Percentiles rank a stretch among this genome's conserved stretches.
These are phyloP conservation scores for Thera britannica DNA, from an alignment of 2,888 invertebrate species.

Conservation along the genomic window DNA sequence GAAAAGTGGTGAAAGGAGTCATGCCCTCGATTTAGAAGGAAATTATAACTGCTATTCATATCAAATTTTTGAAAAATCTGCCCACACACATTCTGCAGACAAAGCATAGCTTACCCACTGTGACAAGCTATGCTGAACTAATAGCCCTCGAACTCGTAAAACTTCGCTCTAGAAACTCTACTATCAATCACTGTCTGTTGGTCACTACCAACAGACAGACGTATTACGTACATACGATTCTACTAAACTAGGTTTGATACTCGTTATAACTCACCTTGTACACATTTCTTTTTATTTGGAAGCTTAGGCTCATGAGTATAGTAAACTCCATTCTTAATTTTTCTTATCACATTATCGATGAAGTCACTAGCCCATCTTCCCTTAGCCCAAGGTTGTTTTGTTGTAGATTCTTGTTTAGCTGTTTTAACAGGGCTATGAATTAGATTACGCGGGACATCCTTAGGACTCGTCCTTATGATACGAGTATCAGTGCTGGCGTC, in stretches of 20 bases:
- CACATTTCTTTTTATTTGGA: conserved; percentile 18
- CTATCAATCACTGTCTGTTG: too few species aligned
- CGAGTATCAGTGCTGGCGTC: conserved; percentile 39
- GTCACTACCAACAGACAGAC: too few species aligned
- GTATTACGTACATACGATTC: too few species aligned
- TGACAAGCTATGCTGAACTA: too few species aligned
- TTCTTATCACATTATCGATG: conserved; percentile 72
- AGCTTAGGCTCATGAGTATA: conserved; percentile 56
- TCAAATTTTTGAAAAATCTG: too few species aligned
- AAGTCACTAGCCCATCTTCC: conserved; percentile 70
- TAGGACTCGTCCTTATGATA: conserved; percentile 1
- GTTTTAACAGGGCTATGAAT: conserved; percentile 10
- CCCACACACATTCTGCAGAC: too few species aligned
- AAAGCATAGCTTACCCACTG: too few species aligned
- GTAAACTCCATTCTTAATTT: conserved; percentile 68
- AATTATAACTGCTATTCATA: too few species aligned
- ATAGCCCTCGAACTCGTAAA: too few species aligned
- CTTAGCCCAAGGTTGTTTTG: conserved; percentile 58
- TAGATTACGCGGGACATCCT: conserved; percentile 10
- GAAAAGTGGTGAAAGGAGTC: too few species aligned
- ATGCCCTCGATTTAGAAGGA: too few species aligned
- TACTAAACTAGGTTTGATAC: neutral
- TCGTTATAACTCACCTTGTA: conserved; percentile 36
- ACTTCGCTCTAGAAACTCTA: too few species aligned
- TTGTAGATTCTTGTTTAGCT: conserved; percentile 9